Base-by-base conservation (phyloP, 2,797 vertebrate genomes). In the Merluccius polli region DNA sequence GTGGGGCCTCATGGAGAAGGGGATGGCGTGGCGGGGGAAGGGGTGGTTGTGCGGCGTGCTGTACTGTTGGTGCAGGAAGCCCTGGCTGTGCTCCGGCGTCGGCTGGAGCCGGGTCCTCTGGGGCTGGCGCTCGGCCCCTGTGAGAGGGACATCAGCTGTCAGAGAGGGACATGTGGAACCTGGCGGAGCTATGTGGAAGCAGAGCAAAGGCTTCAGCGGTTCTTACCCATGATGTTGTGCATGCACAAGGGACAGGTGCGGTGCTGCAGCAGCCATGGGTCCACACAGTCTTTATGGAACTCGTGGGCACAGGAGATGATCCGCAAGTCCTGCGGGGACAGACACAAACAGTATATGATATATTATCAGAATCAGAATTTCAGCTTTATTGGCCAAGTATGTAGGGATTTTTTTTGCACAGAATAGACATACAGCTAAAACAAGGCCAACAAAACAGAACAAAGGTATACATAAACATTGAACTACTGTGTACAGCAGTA, bases 241-340 rank as follows among this genome's bases (percentile, higher is more conserved):
- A 99, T 98, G 95, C 98, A 99, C 80, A 99, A 95, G 0, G 98
- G 98, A 72, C 98, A 99, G 0, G 97, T 99, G 84, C 94, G 97
- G 79, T 97, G 95, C 75, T 98, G 96, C 76, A 96, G 92, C 33
- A 99, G 93, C 98, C 98, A 99, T 44, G 97, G 97, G 87, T 99
- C 98, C 38, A 99, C 97, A 24, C 98, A 99, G 72, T 94, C 93
- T 80, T 95, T 95, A 78, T 99, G 98, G 90, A 99, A 99, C 89
- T 99, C 98, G 0, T 99, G 98, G 76, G 93, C 94, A 70, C 98
- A 99, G 0, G 98, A 97, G 91, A 99, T 97, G 90, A 99, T 95
- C 82, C 98, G 95, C 80, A 99, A 88, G 68, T 99, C 95, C 98
- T 99, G n/a, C 6, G 21, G 52, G n/a, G 0, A 70, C 21, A 71